phyloP scores from a whole-genome alignment of 2,113 vertebrate species.

The Corythoichthys haematopterus region DNA sequence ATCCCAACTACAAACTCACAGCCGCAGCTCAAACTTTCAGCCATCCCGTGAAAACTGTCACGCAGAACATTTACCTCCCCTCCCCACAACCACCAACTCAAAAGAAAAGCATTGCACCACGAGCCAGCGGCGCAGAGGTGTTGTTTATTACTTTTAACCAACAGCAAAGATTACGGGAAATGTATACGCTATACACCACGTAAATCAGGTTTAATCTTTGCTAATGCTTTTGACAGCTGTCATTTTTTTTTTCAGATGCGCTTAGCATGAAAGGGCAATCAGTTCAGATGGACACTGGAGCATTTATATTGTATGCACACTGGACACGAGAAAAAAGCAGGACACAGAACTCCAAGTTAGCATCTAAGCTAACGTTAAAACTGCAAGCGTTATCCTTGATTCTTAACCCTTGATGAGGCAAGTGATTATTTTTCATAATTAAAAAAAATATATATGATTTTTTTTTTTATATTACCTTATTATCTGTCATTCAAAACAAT shows the following conservation, averaged over 20 bases:
- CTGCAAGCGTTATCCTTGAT: too few relatives aligned
- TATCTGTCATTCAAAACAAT: too few relatives aligned
- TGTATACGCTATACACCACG: constrained; percentile 33
- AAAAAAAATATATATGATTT: too few relatives aligned
- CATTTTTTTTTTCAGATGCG: constrained; percentile 43
- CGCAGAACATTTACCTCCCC: background rate
- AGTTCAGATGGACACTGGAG: constrained; percentile 29
- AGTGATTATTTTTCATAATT: too few relatives aligned
- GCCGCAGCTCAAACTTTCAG: constrained; percentile 31
- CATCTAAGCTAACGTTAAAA: background rate
- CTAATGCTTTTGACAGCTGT: constrained; percentile 63
- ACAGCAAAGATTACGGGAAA: constrained; percentile 51
- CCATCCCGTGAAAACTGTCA: constrained; percentile 39
- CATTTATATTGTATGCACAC: background rate
- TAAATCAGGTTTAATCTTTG: constrained; percentile 52
- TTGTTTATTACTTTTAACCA: constrained; percentile 44
- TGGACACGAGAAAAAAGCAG: background rate
- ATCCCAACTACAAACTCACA: constrained; percentile 53
- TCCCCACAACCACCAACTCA: background rate
- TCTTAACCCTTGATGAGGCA: too few relatives aligned
- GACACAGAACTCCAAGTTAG: background rate
- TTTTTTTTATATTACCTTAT: too few relatives aligned
- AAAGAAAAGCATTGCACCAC: constrained; percentile 12
- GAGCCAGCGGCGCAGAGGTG: constrained; percentile 21
- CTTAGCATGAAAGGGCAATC: constrained; percentile 36